Base-by-base conservation (phyloP, 2,113 vertebrate species). In the Pomatostomus ruficeps region DNA sequence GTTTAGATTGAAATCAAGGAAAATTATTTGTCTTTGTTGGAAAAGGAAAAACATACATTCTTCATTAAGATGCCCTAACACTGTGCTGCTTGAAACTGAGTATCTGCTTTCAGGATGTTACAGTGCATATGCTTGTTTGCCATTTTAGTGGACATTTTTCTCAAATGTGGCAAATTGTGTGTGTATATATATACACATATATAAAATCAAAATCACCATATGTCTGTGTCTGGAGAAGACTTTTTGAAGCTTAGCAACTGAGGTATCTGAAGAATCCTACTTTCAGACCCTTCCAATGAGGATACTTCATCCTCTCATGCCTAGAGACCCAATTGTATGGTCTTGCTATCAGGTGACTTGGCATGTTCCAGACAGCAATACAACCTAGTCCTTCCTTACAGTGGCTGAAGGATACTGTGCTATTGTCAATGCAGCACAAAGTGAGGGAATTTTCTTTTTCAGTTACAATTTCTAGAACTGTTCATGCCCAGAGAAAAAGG, bases 131-230 rank as follows among this genome's bases (percentile, higher is more conserved):
- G 29, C 49, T 83, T 90, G 45, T 95, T 88, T 90, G 75, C 66
- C 85, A 83, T 79, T 92, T 90, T 79, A 79, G 45, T 85, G 83
- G 91, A 45, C n/a, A 76, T 83, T 88, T 90, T 95, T 91, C 42
- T 63, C 49, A 90, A 61, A 80, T 54, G 28, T 86, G 51, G 54
- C 25, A 73, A 80, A 72, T 73, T 82, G 35, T 48, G 73, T 49
- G 29, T 85, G 65, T 58, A 29, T 35, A 62, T 29, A 86, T 16
- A 35, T n/a, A 49, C 16, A 28, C 57, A 84, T 14, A 93, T 45
- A 61, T 66, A 61, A 62, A 77, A 91, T 73, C n/a, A 88, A 91
- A 80, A 74, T 81, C 80, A 71, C 65, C 58, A 26, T 93, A 71
- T 76, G 54, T 63, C 76, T 25, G 8, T 67, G 66, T 61, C 85